Evolutionary conservation across 2,888 invertebrate species (phyloP), one percentile per base, ranked within the genome.

Genomic region (Allophyes oxyacanthae): DNA sequence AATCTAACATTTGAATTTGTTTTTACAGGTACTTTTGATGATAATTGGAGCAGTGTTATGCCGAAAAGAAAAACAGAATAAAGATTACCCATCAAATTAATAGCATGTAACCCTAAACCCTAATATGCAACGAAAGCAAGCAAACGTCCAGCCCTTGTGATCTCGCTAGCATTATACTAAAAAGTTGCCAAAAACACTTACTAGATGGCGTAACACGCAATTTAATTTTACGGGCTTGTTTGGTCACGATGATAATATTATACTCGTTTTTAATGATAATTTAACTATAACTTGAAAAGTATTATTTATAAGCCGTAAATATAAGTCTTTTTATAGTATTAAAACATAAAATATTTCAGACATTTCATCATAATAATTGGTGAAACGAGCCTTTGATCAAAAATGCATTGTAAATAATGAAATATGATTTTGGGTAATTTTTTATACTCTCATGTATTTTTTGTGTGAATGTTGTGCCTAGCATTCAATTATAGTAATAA

Each of bases 201-300:
- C 60, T 61, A 75, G 75, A 70, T 72, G 75, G 64, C 73, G 41
- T 11, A 61, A 38, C 44, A 46, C 0, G 1, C 30, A 53, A 45
- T 9, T 4, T 37, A 37, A 15, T 37, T 15, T 9, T 14, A 13
- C 11, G 13, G 34, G 6, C 7, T 13, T 11, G 11, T 34, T 34
- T 4, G 9, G 1, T 10, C 11, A 34, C 1, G 1, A n/a, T 13
- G 34, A 32, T 34, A 5, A n/a, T n/a, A 32, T 10, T 10, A n/a
- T n/a, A n/a, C n/a, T n/a, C n/a, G n/a, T n/a, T n/a, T n/a, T n/a
- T n/a, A n/a, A n/a, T 10, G 5, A n/a, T 32, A n/a, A n/a, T 32
- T 32, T n/a, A 32, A 33, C 3, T 5, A 5, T n/a, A 11, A n/a
- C n/a, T n/a, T n/a, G n/a, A n/a, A n/a, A 11, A 33, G 9, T 20